Evolutionary conservation across 2,113 vertebrate species (phyloP).

Genomic region (Psilopsiagon aymara): DNA sequence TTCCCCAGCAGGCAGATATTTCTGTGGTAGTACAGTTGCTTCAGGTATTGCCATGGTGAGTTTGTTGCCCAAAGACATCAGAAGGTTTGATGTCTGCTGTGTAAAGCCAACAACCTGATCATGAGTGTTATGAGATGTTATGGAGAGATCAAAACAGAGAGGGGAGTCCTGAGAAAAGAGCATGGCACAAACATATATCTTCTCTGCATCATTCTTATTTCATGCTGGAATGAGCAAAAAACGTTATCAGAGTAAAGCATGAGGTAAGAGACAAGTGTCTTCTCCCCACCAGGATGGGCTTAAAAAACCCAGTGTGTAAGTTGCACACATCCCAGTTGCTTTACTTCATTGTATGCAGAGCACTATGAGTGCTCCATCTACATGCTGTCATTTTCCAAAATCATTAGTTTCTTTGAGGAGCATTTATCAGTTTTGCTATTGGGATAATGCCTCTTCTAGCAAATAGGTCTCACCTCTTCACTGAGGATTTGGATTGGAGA

Average conservation of each 20-base stretch:
- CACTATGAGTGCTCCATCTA: rapidly evolving
- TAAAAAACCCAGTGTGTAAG: neutral
- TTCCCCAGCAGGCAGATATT: neutral
- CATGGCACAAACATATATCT: rapidly evolving
- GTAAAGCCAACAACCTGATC: neutral
- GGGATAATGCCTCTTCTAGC: neutral
- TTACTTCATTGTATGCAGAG: neutral
- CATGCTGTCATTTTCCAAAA: neutral
- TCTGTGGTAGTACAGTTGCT: rapidly evolving
- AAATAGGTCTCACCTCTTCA: rapidly evolving
- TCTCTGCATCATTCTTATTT: neutral
- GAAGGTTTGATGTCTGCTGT: neutral
- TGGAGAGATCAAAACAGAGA: neutral
- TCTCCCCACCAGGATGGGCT: neutral
- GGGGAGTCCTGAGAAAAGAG: neutral
- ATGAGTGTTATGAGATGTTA: rapidly evolving
- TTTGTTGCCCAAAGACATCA: neutral
- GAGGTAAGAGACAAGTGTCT: neutral
- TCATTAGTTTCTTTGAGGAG: neutral
- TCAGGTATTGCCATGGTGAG: rapidly evolving
- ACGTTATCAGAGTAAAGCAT: neutral
- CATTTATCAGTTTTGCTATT: neutral
- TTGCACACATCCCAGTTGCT: rapidly evolving
- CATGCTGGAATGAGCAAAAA: neutral
- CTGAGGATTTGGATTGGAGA: neutral